These are phyloP conservation scores for Cercopithecus mitis DNA, from an alignment of 2,797 vertebrate species.

Conservation along the genomic window DNA sequence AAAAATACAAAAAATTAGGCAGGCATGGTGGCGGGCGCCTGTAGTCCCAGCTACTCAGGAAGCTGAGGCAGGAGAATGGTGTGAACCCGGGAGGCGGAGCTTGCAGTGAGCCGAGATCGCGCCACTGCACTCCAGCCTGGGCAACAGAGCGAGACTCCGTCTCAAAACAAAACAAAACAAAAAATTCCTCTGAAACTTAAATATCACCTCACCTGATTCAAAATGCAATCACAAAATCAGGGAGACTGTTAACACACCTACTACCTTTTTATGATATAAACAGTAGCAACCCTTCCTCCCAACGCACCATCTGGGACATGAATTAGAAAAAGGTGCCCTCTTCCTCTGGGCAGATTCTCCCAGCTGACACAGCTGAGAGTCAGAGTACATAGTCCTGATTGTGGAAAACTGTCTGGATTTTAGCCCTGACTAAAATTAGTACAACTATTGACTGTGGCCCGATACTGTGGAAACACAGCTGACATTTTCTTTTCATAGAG, in stretches of 20 bases:
- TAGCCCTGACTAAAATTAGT: neutral
- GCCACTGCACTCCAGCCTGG: too few relatives aligned
- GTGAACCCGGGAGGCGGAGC: too few relatives aligned
- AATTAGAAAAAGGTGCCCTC: neutral
- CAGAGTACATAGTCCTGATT: neutral
- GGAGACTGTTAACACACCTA: neutral
- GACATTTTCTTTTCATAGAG: neutral
- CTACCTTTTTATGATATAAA: slow-evolving; percentile 6
- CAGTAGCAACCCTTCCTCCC: neutral
- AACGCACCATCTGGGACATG: neutral
- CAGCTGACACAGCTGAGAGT: neutral
- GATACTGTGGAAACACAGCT: neutral
- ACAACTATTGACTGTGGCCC: neutral
- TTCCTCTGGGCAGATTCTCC: neutral
- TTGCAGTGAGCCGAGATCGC: too few relatives aligned
- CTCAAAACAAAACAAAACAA: too few relatives aligned
- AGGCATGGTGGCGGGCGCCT: too few relatives aligned
- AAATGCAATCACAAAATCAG: slow-evolving; percentile 35
- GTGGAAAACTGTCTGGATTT: neutral
- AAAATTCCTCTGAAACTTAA: slow-evolving; percentile 13
- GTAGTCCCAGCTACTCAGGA: too few relatives aligned
- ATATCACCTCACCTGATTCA: neutral
- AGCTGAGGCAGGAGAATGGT: too few relatives aligned
- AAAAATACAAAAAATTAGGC: too few relatives aligned
- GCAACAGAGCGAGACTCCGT: too few relatives aligned